phyloP scores from a whole-genome alignment of 2,797 vertebrate species.

The Megalops cyprinoides region DNA sequence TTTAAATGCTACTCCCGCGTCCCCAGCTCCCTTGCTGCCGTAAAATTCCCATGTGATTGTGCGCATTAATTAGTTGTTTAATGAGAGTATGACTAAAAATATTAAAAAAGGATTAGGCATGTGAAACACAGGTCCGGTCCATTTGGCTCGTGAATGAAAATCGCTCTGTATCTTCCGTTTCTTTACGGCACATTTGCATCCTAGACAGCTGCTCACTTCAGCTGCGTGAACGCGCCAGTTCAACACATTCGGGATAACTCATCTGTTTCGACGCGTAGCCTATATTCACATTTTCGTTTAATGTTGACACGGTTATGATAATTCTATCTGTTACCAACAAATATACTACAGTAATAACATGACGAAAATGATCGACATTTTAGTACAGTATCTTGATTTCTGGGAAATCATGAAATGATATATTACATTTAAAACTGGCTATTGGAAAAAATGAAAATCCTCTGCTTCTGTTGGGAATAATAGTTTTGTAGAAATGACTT shows the following conservation, averaged over 20 bases:
- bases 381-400: too few species aligned
- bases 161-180: slow-evolving; percentile 84
- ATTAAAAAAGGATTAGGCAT: slow-evolving; percentile 97
- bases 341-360: not conserved
- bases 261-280: not conserved
- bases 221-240: slow-evolving; percentile 53
- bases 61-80: slow-evolving; percentile 98
- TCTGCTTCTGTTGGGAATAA: too few species aligned
- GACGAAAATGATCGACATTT: too few species aligned
- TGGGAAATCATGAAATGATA: too few species aligned
- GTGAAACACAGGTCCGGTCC: slow-evolving; percentile 86
- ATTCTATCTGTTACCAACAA: not conserved
- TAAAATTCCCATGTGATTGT: slow-evolving; percentile 84
- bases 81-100: slow-evolving; percentile 99
- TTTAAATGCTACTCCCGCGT: too few species aligned
- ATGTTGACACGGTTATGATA: not conserved
- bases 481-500: too few species aligned
- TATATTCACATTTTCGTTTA: not conserved
- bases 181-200: slow-evolving; percentile 92
- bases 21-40: too few species aligned
- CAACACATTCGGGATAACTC: not conserved
- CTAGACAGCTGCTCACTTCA: slow-evolving; percentile 93
- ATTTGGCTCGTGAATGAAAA: slow-evolving; percentile 86
- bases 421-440: too few species aligned
- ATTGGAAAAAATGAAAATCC: too few species aligned